These are phyloP conservation scores for Brachionus manjavacas DNA, from an alignment of 1,140 invertebrate species.

Conservation along the genomic window DNA sequence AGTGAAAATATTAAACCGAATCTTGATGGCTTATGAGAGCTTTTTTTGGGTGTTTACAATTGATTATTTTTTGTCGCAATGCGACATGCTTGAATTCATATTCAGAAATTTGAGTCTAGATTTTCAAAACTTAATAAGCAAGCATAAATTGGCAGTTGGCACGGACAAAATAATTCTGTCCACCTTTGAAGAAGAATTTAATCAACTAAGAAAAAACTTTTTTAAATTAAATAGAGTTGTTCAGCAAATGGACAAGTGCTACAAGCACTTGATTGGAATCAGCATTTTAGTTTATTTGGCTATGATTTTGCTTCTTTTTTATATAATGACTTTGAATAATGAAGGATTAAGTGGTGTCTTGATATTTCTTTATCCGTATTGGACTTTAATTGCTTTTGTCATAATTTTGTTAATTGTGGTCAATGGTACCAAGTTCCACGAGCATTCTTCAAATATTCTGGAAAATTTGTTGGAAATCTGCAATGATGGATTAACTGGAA, in stretches of 20 bases:
- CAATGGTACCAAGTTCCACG: not conserved
- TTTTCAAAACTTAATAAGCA: not conserved
- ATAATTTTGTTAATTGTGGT: not conserved
- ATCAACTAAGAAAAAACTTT: not conserved
- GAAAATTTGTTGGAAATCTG: not conserved
- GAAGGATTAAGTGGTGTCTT: not conserved
- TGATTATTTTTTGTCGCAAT: not conserved
- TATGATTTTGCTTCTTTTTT: constrained; percentile 4
- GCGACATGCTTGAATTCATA: not conserved
- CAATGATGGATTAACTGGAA: not conserved
- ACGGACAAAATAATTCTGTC: not conserved
- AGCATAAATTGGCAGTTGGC: not conserved
- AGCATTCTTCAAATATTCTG: not conserved
- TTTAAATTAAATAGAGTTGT: not conserved
- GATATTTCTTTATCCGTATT: constrained; percentile 1
- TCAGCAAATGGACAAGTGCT: constrained; percentile 9
- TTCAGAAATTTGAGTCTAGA: not conserved
- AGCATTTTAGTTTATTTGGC: not conserved
- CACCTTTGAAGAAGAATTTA: not conserved
- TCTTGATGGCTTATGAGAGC: not conserved
- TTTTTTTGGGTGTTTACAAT: constrained; percentile 5
- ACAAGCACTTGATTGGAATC: not conserved
- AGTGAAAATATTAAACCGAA: not conserved
- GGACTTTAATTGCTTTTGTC: not conserved
- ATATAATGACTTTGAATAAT: not conserved